phyloP scores from a whole-genome alignment of 2,113 vertebrate genomes.

The Notiomystis cincta region DNA sequence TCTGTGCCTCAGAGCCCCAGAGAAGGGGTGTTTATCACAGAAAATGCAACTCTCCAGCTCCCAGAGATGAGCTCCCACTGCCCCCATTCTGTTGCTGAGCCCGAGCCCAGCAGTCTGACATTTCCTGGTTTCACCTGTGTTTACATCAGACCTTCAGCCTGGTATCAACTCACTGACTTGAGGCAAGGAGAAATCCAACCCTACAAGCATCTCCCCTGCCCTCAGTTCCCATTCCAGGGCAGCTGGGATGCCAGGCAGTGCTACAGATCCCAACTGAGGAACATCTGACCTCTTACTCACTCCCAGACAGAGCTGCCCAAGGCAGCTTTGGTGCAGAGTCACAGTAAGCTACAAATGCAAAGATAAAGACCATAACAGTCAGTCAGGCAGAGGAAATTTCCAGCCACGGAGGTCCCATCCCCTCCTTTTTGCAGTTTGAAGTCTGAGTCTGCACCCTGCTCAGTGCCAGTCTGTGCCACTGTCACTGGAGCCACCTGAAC shows the following conservation, averaged over 20 bases:
- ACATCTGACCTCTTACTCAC: not conserved
- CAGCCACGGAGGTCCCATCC: not conserved
- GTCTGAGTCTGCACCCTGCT: not conserved
- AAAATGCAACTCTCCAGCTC: not conserved
- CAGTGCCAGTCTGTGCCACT: not conserved
- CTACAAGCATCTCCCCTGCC: no score
- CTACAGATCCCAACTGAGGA: not conserved
- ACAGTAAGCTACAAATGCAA: not conserved
- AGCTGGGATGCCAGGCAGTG: not conserved
- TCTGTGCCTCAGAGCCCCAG: not conserved
- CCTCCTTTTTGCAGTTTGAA: not conserved
- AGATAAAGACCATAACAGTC: not conserved
- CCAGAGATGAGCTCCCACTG: not conserved
- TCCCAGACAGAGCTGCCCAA: not conserved
- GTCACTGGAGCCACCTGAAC: not conserved
- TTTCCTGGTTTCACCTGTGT: not conserved
- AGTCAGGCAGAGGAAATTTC: not conserved
- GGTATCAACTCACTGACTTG: not conserved
- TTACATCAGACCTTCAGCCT: not conserved
- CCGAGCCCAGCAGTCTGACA: not conserved
- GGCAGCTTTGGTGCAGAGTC: not conserved
- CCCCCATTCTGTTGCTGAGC: fast-evolving
- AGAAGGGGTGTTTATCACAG: not conserved
- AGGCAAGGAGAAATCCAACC: not conserved
- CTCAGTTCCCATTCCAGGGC: not conserved